phyloP scores from a whole-genome alignment of 2,113 vertebrate genomes.

The Mellivora capensis region DNA sequence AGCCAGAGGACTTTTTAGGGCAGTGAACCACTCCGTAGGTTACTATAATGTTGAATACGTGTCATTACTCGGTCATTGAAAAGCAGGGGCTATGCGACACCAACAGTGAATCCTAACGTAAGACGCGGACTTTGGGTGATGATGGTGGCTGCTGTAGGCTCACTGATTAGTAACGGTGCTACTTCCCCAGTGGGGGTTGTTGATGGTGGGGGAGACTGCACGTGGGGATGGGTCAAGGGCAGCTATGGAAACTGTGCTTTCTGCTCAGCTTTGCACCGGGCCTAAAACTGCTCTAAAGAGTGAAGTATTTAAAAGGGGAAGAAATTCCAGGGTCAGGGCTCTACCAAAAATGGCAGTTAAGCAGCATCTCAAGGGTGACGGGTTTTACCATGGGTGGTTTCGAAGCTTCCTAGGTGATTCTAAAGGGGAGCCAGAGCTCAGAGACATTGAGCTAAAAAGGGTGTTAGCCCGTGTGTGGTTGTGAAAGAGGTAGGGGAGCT shows the following conservation, averaged over 20 bases:
- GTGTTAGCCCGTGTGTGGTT: background rate
- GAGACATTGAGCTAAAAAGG: background rate
- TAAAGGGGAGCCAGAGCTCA: background rate
- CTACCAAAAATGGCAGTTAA: background rate
- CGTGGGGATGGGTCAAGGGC: background rate
- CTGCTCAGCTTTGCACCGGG: background rate
- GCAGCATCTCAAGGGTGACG: background rate
- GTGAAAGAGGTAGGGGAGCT: rapidly evolving
- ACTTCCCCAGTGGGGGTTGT: rapidly evolving
- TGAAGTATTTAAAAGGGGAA: background rate
- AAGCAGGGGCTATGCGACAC: background rate
- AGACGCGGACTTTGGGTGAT: background rate
- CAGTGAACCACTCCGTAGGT: too few species aligned
- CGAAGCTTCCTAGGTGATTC: background rate
- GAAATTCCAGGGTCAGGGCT: background rate
- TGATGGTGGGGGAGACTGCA: rapidly evolving
- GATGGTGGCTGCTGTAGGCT: rapidly evolving
- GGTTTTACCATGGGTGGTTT: rapidly evolving
- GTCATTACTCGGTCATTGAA: rapidly evolving
- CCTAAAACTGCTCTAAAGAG: background rate
- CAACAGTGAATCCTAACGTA: background rate
- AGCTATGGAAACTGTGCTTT: background rate
- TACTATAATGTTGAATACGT: rapidly evolving
- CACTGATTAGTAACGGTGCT: rapidly evolving
- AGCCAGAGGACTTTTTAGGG: background rate